Percentiles rank a stretch among this genome's conserved stretches.
Conservation (phyloP, 2,797 vertebrate genomes). For the Sebastes trivittatus region DNA sequence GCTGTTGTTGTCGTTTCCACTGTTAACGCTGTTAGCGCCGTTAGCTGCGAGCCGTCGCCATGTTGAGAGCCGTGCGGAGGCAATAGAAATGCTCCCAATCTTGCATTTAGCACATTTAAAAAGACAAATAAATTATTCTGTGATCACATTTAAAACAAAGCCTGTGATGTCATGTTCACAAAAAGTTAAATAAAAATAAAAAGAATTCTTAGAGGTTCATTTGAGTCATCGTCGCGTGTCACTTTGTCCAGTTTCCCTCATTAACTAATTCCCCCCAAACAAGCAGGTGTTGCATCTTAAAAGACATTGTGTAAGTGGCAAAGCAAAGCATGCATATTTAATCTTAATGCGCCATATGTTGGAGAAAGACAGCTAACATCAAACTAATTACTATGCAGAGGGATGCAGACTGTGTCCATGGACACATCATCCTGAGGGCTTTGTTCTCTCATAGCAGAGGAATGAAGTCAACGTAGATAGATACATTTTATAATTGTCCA, state of each 20-base stretch:
- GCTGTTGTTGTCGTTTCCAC: too few species aligned
- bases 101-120: neutral
- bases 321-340: constrained; percentile 60
- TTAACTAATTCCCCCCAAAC: constrained; percentile 21
- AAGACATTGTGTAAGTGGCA: constrained; percentile 44
- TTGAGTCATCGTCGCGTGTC: neutral
- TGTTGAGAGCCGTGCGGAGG: too few species aligned
- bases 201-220: neutral
- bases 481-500: neutral
- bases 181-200: neutral
- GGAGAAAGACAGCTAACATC: constrained; percentile 55
- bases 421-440: constrained; percentile 41
- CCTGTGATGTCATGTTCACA: neutral
- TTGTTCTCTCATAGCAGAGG: constrained; percentile 20
- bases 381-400: constrained; percentile 63
- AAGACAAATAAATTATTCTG: neutral
- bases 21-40: too few species aligned
- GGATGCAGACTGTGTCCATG: constrained; percentile 55
- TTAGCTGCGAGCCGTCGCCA: too few species aligned
- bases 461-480: constrained; percentile 12
- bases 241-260: constrained; percentile 10
- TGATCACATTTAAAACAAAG: neutral
- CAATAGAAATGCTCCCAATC: too few species aligned
- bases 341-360: constrained; percentile 70
- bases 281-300: constrained; percentile 57